Conservation (phyloP, 2,113 vertebrate genomes). For the Syngnathus floridae region DNA sequence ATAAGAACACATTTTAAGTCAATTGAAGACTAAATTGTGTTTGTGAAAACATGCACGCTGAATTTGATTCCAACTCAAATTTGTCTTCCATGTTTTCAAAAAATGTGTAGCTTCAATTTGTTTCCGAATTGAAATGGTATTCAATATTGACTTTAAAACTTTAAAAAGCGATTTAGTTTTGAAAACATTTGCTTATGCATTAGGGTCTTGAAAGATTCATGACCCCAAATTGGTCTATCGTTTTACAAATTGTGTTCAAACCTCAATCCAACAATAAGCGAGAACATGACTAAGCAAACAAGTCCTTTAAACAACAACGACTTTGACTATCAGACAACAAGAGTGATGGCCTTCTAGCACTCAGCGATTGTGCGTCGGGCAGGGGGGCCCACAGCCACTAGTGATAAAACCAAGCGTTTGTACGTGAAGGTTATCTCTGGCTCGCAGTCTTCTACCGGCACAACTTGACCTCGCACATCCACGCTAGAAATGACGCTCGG, state of each 20-base stretch:
- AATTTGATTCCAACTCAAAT: background rate
- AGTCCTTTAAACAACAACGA: background rate
- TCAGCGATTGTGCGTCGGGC: background rate
- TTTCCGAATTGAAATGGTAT: too few relatives aligned
- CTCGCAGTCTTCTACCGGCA: constrained; percentile 11
- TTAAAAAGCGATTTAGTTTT: too few relatives aligned
- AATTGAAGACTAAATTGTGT: too few relatives aligned
- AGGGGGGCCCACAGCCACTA: background rate
- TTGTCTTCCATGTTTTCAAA: background rate
- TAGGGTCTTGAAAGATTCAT: too few relatives aligned
- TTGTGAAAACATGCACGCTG: too few relatives aligned
- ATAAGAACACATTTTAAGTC: too few relatives aligned
- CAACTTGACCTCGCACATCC: constrained; percentile 11
- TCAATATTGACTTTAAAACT: too few relatives aligned
- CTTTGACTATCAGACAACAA: constrained; percentile 6
- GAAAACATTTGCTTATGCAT: too few relatives aligned
- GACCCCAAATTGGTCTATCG: too few relatives aligned
- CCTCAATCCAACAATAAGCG: background rate
- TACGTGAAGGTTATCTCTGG: constrained; percentile 54
- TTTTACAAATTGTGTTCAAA: too few relatives aligned
- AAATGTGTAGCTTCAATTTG: background rate
- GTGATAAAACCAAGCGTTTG: constrained; percentile 42
- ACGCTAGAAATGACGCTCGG: background rate
- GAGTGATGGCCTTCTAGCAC: background rate
- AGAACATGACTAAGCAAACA: background rate